Evolutionary conservation across 2,888 invertebrate species (phyloP).

Genomic region (Cantharis flavilabris): DNA sequence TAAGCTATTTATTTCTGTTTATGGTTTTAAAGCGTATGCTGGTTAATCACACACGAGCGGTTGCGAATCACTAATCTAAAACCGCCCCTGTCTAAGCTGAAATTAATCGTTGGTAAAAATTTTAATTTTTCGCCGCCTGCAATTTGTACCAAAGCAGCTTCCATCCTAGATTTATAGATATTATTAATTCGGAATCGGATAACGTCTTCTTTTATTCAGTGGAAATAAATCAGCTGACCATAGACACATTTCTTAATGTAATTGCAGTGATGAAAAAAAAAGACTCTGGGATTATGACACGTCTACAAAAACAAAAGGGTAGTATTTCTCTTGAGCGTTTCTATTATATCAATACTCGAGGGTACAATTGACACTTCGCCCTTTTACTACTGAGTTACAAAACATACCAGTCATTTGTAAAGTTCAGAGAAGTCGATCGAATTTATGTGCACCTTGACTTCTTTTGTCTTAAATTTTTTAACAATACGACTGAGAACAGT

Average conservation of each 20-base stretch:
- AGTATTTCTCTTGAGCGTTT: conserved; percentile 24
- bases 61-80: background rate
- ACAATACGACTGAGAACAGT: conserved; percentile 21
- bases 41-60: background rate
- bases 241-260: background rate
- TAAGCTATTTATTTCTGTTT: background rate
- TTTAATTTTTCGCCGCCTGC: background rate
- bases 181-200: background rate
- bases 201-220: background rate
- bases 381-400: conserved; percentile 11
- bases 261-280: background rate
- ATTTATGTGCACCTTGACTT: conserved; percentile 27
- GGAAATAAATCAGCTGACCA: background rate
- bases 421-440: conserved; percentile 27
- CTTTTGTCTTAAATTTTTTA: conserved; percentile 24
- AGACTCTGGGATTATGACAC: conserved; percentile 15
- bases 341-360: conserved; percentile 28
- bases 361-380: conserved; percentile 33
- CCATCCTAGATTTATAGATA: background rate
- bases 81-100: background rate
- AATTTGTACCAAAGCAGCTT: background rate
- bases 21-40: background rate
- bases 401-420: conserved; percentile 29
- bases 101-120: background rate
- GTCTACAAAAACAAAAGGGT: conserved; percentile 23